Conservation (phyloP, 2,888 invertebrate species). For the Sphecodes monilicornis region DNA sequence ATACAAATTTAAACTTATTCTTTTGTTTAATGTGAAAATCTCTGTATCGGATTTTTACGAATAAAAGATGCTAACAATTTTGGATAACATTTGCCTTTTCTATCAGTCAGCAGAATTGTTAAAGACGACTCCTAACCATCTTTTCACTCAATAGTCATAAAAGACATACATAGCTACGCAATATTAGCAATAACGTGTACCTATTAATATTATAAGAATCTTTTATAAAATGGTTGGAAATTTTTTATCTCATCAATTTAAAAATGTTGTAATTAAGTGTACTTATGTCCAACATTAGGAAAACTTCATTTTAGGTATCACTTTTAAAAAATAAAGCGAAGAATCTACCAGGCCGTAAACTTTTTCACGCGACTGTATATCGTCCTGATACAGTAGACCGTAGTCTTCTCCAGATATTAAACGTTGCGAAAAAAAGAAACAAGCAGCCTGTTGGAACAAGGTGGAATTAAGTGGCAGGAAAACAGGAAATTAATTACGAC, state of each 20-base stretch:
- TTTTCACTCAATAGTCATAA: no score
- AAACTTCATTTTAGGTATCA: not conserved
- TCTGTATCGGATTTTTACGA: no score
- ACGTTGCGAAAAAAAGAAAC: not conserved
- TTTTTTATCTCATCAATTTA: no score
- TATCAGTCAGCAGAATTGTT: no score
- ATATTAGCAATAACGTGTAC: not conserved
- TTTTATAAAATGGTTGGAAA: no score
- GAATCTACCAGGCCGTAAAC: not conserved
- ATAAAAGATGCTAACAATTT: no score
- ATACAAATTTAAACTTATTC: no score
- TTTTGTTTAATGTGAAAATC: no score
- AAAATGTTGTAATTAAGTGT: not conserved
- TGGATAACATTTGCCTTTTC: no score
- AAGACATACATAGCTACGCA: no score
- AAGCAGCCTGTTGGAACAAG: not conserved
- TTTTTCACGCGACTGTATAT: not conserved
- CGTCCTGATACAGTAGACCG: not conserved
- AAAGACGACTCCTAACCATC: no score
- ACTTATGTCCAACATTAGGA: not conserved
- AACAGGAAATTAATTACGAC: not conserved
- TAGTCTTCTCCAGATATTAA: not conserved
- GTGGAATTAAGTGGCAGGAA: conserved; percentile 5
- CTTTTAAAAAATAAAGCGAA: not conserved
- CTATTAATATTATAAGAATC: not conserved